Evolutionary conservation across 2,113 vertebrate species (phyloP).

Genomic region (Podilymbus podiceps): DNA sequence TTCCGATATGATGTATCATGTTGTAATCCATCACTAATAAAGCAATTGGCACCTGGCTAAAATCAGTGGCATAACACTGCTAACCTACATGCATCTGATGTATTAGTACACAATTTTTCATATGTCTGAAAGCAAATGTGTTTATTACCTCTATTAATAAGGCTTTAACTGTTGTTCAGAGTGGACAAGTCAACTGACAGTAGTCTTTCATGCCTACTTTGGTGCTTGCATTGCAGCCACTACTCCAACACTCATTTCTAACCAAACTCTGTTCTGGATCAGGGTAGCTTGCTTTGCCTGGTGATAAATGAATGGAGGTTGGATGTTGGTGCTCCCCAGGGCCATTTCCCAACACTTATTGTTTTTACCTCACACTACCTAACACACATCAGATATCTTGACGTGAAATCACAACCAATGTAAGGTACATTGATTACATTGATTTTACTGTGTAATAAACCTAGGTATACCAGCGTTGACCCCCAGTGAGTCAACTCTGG

Average conservation of each 20-base stretch:
- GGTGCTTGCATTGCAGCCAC: not conserved
- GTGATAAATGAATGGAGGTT: not conserved
- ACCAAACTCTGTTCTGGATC: not conserved
- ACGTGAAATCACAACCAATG: not conserved
- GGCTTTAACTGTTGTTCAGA: not conserved
- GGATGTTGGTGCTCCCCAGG: not conserved
- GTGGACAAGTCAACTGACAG: not conserved
- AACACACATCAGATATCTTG: not conserved
- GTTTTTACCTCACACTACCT: not conserved
- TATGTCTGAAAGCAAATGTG: not conserved
- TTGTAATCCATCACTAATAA: not conserved
- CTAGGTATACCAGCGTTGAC: not conserved
- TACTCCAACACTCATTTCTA: not conserved
- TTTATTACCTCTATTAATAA: not conserved
- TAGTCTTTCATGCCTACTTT: not conserved
- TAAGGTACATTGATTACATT: not conserved
- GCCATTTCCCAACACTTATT: not conserved
- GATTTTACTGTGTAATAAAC: not conserved
- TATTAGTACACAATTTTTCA: not conserved
- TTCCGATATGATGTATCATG: not conserved
- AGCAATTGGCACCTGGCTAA: not conserved
- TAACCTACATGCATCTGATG: not conserved
- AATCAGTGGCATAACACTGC: not conserved
- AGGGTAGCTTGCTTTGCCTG: not conserved
- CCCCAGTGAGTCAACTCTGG: not conserved